Evolutionary conservation across 2,888 invertebrate genomes (phyloP), one percentile per base, ranked within the genome.

Genomic region (Alviniconcha strummeri): DNA sequence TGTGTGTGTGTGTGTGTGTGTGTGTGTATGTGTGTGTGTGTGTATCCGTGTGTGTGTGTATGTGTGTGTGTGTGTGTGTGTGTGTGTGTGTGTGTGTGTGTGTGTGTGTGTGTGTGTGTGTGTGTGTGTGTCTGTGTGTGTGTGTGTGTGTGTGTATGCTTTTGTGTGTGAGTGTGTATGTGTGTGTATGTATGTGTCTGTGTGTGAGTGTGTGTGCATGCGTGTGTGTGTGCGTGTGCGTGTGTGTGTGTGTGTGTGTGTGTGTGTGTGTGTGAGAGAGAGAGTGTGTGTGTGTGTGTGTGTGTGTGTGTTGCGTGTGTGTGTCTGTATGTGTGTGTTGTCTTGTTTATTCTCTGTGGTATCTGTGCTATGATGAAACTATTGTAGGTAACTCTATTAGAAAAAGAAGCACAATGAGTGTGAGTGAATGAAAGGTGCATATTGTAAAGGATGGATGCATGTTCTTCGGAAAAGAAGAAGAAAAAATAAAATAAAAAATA

Each of bases 101-200:
- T 4, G 71, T 60, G 60, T 13, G 60, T 60, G 60, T 13, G 60
- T 60, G 60, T 13, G 60, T 60, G 60, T 13, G 60, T 60, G 60
- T 13, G 60, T 60, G 72, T 72, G 36, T 72, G 19, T 71, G 19
- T 74, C 13, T 74, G 36, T 74, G 7, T 36, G 74, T 74, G 74
- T 74, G 74, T 74, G 74, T 74, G 52, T 52, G 74, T 74, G 74
- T 74, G 74, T 74, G 74, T 74, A 17, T 71, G 71, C 17, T 8
- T 17, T 8, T 13, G 71, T 71, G 71, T 71, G 71, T 71, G 71
- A n/a, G 74, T 74, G 74, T 74, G 74, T 69, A 17, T 74, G 74
- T 74, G 74, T 74, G 74, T 74, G 74, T 74, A 15, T 74, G 74
- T 74, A 15, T 52, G 74, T 71, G 74, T 74, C 36, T 74, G 74